phyloP scores from a whole-genome alignment of 2,113 vertebrate species.

The Actenoides lindsayi region DNA sequence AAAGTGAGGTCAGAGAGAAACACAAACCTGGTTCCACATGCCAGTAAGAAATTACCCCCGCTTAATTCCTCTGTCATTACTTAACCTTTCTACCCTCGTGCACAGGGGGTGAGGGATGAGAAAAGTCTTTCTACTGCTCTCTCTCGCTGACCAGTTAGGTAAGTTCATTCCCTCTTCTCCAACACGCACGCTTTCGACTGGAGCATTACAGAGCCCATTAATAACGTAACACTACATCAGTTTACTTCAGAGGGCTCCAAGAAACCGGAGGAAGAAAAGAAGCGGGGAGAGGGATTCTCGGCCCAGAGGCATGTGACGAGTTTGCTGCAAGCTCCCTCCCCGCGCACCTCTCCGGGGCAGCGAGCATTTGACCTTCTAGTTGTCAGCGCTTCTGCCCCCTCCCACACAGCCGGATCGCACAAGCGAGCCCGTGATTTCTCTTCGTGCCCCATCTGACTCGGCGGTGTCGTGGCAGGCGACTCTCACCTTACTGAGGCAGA shows the following conservation, averaged over 20 bases:
- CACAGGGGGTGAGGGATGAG: not conserved
- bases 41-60: not conserved
- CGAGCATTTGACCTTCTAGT: not conserved
- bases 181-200: not conserved
- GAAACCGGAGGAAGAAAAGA: not conserved
- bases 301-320: not conserved
- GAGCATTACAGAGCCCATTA: not conserved
- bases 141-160: not conserved
- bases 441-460: not conserved
- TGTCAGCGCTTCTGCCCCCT: not conserved
- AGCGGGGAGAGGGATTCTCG: not conserved
- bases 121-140: not conserved
- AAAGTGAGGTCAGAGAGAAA: not conserved
- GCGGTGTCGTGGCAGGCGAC: not conserved
- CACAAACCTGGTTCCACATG: not conserved
- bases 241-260: conserved; percentile 10
- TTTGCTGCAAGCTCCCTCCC: not conserved
- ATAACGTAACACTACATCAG: not conserved
- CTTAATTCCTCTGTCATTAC: not conserved
- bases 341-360: not conserved
- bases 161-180: not conserved
- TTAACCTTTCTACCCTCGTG: not conserved
- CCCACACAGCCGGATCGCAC: not conserved
- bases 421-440: not conserved
- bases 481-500: not conserved